Evolutionary conservation across 2,797 vertebrate species (phyloP), one percentile per base, ranked within the genome.

Genomic region (Falco biarmicus): DNA sequence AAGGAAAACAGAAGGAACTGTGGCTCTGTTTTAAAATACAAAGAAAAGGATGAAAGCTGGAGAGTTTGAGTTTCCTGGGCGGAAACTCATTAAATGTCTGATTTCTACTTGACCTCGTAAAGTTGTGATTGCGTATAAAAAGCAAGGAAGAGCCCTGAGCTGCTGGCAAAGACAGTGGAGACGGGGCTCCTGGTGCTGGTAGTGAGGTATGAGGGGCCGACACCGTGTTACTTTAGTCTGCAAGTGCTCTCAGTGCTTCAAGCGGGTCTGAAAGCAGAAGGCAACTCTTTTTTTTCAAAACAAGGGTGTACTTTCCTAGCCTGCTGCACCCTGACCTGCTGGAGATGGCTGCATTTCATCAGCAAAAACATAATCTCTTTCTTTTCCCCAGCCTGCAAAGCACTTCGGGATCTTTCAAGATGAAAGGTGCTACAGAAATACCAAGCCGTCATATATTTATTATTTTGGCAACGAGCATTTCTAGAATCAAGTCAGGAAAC

Each of bases 351-450:
- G 73, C 28, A 7, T 45, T 93, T 75, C 81, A 43, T 21, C 83
- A 74, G 41, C 53, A 41, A 8, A 41, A 45, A 32, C 48, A 53
- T 0, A 0, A 41, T 45, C 77, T 59, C 59, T 48, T 0, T 7
- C 29, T 45, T 73, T 41, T 31, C 31, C 41, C 43, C 43, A 87
- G 68, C 53, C 71, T 29, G 80, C 22, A 70, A 82, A 93, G 64
- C 59, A 18, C 81, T 28, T 53, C 4, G 15, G 80, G 81, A 75
- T 48, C 75, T 54, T 84, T 91, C 47, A 37, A n/a, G 54, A 86
- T 53, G 69, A 84, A 80, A 63, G 93, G 96, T 86, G 89, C 71
- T 79, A 26, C 56, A 96, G 79, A 78, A 97, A 92, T 71, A 84
- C 64, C 73, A 78, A 43, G 53, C 41, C 15, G 17, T 80, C 81